A percentile compares a stretch with the other conserved stretches of the same genome.
These are phyloP conservation scores for Thalassaphorura encarpata DNA, from an alignment of 1,140 invertebrate species.

Conservation along the genomic window DNA sequence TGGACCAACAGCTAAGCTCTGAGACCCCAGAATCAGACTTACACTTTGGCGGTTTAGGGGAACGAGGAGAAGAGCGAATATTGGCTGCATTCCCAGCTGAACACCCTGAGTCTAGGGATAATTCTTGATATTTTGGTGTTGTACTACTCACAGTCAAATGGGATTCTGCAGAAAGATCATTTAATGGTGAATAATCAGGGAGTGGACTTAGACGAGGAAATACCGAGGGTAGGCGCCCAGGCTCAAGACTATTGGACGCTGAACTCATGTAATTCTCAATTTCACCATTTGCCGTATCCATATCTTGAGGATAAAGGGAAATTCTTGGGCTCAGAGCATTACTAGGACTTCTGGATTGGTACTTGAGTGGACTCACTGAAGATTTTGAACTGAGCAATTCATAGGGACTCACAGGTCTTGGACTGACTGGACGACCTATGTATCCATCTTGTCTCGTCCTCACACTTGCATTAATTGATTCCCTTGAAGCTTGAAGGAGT, in stretches of 20 bases:
- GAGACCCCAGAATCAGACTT: conserved; percentile 75
- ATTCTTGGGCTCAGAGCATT: conserved; percentile 1
- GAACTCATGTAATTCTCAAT: conserved; percentile 10
- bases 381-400: no score
- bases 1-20: conserved; percentile 72
- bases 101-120: not conserved
- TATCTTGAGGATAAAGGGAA: no score
- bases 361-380: not conserved
- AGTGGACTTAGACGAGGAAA: conserved; percentile 22
- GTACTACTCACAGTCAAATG: conserved; percentile 3
- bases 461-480: conserved; percentile 31
- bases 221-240: not conserved
- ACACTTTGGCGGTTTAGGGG: conserved; percentile 57
- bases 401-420: conserved; percentile 10
- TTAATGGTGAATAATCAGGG: conserved; percentile 23
- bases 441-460: conserved; percentile 56
- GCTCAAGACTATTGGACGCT: conserved; percentile 5
- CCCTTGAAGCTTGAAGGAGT: conserved; percentile 44
- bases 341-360: not conserved
- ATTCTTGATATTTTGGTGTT: no score
- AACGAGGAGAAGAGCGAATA: conserved; percentile 47
- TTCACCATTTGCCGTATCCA: no score
- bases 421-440: conserved; percentile 35
- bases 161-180: conserved; percentile 25
- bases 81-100: conserved; percentile 8